Evolutionary conservation across 2,113 vertebrate species (phyloP).

Genomic region (Daubentonia madagascariensis): DNA sequence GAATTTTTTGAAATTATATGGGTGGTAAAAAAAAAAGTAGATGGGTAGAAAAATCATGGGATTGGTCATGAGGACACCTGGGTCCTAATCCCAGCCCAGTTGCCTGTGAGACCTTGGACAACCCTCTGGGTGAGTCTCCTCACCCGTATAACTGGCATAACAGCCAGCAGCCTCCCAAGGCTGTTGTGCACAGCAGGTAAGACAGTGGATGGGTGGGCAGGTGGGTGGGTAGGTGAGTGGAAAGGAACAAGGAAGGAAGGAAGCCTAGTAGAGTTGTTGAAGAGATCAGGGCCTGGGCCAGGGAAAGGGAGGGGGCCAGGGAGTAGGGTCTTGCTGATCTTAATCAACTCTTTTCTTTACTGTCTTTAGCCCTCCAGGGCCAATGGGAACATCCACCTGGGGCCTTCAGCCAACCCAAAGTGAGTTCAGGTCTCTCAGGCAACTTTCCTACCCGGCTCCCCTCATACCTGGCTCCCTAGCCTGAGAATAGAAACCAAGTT

Average conservation of each 20-base stretch:
- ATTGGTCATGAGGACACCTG: neutral
- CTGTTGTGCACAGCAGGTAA: neutral
- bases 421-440: conserved; percentile 83
- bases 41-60: neutral
- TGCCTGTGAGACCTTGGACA: neutral
- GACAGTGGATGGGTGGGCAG: neutral
- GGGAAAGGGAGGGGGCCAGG: too few species aligned
- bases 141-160: neutral
- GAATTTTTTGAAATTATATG: too few species aligned
- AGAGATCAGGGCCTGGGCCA: neutral
- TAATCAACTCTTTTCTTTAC: conserved; percentile 30
- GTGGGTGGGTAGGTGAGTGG: neutral
- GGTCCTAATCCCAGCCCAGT: neutral
- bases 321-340: neutral
- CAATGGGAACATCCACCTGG: conserved; percentile 92
- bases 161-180: neutral
- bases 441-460: neutral
- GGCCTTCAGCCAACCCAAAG: conserved; percentile 98
- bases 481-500: conserved; percentile 22
- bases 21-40: neutral
- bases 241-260: neutral
- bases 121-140: neutral
- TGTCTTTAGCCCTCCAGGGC: conserved; percentile 79
- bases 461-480: neutral
- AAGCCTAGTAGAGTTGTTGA: neutral